Conservation (phyloP, 92 coral and sea anemone genomes). For the Umimayanthus kanabou region DNA sequence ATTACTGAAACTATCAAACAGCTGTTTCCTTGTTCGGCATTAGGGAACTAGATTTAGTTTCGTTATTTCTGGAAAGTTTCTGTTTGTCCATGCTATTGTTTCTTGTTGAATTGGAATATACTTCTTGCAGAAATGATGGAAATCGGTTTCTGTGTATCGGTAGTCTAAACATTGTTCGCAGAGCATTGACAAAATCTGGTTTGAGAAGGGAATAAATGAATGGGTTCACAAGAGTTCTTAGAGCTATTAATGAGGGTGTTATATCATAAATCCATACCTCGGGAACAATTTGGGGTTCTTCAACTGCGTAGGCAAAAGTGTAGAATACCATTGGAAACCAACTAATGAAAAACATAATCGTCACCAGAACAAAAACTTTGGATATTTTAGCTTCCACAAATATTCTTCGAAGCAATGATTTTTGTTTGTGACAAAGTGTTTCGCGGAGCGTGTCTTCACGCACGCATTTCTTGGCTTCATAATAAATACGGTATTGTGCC, state of each 20-base stretch:
- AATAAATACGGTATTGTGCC: constrained; percentile 32
- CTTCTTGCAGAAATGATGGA: neutral
- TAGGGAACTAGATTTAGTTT: neutral
- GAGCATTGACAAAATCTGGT: constrained; percentile 33
- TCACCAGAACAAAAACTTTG: constrained; percentile 20
- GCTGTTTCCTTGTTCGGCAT: neutral
- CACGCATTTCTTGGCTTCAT: constrained; percentile 29
- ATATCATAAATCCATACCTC: constrained; percentile 29
- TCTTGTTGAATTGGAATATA: neutral
- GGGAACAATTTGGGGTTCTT: constrained; percentile 19
- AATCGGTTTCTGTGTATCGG: neutral
- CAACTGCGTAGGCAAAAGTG: constrained; percentile 29
- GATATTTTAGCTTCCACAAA: constrained; percentile 35
- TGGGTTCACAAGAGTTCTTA: constrained; percentile 6
- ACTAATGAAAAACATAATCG: constrained; percentile 26
- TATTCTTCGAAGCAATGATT: constrained; percentile 14
- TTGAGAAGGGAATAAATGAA: constrained; percentile 36
- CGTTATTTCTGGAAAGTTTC: neutral
- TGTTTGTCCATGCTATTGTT: neutral
- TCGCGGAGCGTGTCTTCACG: constrained; percentile 18
- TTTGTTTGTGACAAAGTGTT: constrained; percentile 18
- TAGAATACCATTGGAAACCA: constrained; percentile 33
- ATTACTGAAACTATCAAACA: neutral
- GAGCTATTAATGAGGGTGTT: constrained; percentile 18
- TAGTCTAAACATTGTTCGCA: neutral